phyloP scores from a whole-genome alignment of 2,888 invertebrate species.

The Drosophila multiciliata region DNA sequence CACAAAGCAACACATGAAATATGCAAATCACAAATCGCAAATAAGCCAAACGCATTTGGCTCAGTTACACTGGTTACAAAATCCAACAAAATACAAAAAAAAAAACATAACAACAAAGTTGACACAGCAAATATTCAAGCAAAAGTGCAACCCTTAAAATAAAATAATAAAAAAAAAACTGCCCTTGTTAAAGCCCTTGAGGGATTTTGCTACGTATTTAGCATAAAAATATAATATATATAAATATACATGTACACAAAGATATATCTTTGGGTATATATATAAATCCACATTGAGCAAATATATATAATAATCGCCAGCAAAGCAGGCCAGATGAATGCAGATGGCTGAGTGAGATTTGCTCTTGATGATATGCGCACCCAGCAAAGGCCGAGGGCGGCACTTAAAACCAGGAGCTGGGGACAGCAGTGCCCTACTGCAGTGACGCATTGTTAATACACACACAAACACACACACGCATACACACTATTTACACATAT shows the following conservation, averaged over 20 bases:
- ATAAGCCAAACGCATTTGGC: slow-evolving; percentile 68
- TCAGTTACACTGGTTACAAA: slow-evolving; percentile 47
- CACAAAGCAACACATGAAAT: slow-evolving; percentile 42
- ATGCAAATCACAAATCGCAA: slow-evolving; percentile 70
- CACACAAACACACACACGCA: neutral
- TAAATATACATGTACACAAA: slow-evolving; percentile 9
- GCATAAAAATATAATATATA: slow-evolving; percentile 47
- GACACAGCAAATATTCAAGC: slow-evolving; percentile 24
- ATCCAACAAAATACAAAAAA: neutral
- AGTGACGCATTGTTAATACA: neutral
- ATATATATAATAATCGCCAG: slow-evolving; percentile 50
- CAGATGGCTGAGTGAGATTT: slow-evolving; percentile 66
- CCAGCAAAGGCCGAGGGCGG: slow-evolving; percentile 4
- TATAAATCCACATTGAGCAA: slow-evolving; percentile 23
- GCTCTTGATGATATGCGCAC: slow-evolving; percentile 20
- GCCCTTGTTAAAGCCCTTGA: slow-evolving; percentile 18
- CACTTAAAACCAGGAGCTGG: neutral
- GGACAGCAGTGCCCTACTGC: neutral
- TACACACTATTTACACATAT: slow-evolving; percentile 23
- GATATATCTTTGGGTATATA: neutral
- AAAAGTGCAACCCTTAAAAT: slow-evolving; percentile 57
- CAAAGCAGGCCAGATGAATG: slow-evolving; percentile 38
- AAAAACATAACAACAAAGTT: slow-evolving; percentile 10
- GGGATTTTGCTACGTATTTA: slow-evolving; percentile 32
- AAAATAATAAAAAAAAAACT: slow-evolving; percentile 17